Base-by-base conservation (phyloP, 2,113 vertebrate genomes). In the Ursus arctos region DNA sequence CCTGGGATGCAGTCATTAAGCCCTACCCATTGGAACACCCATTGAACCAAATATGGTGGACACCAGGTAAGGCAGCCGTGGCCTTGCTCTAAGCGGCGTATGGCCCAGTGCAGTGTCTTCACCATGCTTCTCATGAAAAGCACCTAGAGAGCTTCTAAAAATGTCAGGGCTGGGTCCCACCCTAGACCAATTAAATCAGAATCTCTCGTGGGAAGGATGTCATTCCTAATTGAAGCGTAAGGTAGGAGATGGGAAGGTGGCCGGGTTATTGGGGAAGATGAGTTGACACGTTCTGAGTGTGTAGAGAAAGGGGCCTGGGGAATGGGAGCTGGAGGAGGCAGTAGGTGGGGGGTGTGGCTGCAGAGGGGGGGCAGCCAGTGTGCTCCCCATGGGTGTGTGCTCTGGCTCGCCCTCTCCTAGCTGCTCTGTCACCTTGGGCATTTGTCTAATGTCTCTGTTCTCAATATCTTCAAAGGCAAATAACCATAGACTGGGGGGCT, bases 391-490 rank as follows among this genome's bases (percentile, higher is more conserved):
- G 26, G 26, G 18, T 13, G 7, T 18, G 26, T 0, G 14, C 43
- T 7, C 7, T 4, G 4, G 31, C 4, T 28, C 19, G 4, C 22
- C n/a, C 24, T 12, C 36, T 43, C 22, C 2, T 6, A 0, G 0
- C 49, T 31, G 93, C 1, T 9, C 31, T 14, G 2, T 6, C 2
- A 0, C 61, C 43, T 19, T 9, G 9, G 51, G 16, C 21, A 13
- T 8, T 31, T 6, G n/a, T n/a, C 53, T 33, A 6, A 51, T 1
- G 0, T 15, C 67, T 63, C 5, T 47, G 26, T 71, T 21, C 36
- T 77, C 4, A 11, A 19, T 6, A 26, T 10, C 57, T 28, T 43
- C n/a, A 6, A 15, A 67, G 15, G 2, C 6, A 31, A 63, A 31
- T 26, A 24, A 0, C 47, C 22, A 21, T 43, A 55, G 1, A 40